Evolutionary conservation across 2,888 invertebrate species (phyloP).

Genomic region (Alcis repandata): DNA sequence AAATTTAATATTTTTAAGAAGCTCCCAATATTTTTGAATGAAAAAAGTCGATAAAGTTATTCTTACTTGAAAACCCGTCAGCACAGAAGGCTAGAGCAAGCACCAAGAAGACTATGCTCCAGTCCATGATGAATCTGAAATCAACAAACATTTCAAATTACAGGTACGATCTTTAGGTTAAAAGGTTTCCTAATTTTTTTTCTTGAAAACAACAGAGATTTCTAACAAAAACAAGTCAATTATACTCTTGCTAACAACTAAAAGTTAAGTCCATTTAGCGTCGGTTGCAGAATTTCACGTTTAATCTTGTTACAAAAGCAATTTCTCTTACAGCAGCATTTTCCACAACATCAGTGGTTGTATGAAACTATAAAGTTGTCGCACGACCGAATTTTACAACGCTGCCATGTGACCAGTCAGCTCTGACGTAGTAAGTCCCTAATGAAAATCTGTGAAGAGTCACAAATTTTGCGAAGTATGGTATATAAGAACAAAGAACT

Average conservation of each 20-base stretch:
- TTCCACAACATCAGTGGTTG: constrained; percentile 24
- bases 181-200: neutral
- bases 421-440: constrained; percentile 14
- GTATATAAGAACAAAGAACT: constrained; percentile 6
- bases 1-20: no score
- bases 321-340: constrained; percentile 19
- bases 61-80: constrained; percentile 82
- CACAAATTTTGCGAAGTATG: constrained; percentile 22
- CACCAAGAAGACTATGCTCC: constrained; percentile 70
- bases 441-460: constrained; percentile 24
- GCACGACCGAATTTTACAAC: constrained; percentile 31
- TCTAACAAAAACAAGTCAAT: neutral
- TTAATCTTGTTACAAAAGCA: constrained; percentile 25
- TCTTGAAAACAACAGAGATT: neutral
- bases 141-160: constrained; percentile 2
- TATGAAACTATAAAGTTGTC: constrained; percentile 35
- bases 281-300: constrained; percentile 22
- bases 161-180: neutral
- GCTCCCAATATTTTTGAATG: neutral
- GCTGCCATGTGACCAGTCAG: constrained; percentile 21
- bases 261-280: constrained; percentile 42
- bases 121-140: constrained; percentile 79
- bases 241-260: constrained; percentile 9
- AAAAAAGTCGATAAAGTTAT: neutral
- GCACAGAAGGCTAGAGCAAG: constrained; percentile 70